Base-by-base conservation (phyloP, 2,888 invertebrate genomes). In the Polydrusus pterygomalis region DNA sequence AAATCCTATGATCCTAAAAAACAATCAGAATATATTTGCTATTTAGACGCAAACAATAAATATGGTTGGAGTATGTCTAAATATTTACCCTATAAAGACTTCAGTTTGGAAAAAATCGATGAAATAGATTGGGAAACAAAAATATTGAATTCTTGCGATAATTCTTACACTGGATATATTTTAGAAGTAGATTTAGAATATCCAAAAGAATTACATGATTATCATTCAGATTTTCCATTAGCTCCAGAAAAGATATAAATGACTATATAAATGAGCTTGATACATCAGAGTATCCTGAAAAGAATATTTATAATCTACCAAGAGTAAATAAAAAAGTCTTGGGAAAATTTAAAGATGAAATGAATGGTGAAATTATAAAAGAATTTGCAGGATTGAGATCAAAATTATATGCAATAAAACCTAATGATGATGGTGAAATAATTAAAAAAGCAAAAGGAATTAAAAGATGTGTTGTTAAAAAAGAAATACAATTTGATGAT, bases 171-270 rank as follows among this genome's bases (percentile, higher is more conserved):
- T 49, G 70, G 60, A 18, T 70, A 70, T 38, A 40, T 70, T 30
- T 62, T 60, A 18, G 62, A 70, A 60, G 70, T 70, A 9, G 60
- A 70, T 47, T 60, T 70, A 11, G 40, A 63, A 40, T 63, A 63
- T 63, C 64, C 64, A 17, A 7, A 43, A 63, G 15, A 67, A 43
- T 49, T 67, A 25, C 25, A 47, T 40, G 43, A 43, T 43, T 3
- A 43, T 13, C 43, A 43, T 43, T 43, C 43, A n/a, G 43, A 43
- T 43, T 43, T 43, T 43, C 43, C 43, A 43, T 43, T 43, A 43
- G 43, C 43, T 43, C 43, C 43, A 43, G 43, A 43, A 43, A 43
- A 40, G 40, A 40, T 40, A 40, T 40, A 8, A 40, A 40, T 1
- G 40, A 40, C 8, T 40, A 40, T 40, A 11, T 40, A 40, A 40